A percentile compares a stretch with the other conserved stretches of the same genome.
Conservation (phyloP, 2,888 invertebrate genomes). For the Prenolepis imparis region DNA sequence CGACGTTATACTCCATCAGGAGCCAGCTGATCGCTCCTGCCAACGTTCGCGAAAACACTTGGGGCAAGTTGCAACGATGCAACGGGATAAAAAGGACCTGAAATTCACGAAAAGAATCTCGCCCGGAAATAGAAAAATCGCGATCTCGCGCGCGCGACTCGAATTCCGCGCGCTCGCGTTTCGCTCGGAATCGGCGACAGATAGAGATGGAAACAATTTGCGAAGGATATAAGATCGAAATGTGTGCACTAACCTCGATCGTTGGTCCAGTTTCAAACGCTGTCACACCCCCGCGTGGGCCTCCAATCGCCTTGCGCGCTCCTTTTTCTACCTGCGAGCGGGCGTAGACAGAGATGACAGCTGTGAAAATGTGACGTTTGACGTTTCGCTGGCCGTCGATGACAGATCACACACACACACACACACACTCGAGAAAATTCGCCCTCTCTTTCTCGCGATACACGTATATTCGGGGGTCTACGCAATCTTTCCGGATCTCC, state of each 20-base stretch:
- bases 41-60: background rate
- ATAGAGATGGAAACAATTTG: background rate
- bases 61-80: background rate
- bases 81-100: background rate
- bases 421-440: background rate
- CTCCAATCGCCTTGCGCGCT: slow-evolving; percentile 58
- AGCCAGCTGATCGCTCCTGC: too few species aligned
- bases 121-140: slow-evolving; percentile 24
- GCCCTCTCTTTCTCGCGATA: background rate
- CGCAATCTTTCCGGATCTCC: slow-evolving; percentile 1
- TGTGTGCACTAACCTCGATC: slow-evolving; percentile 81
- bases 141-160: slow-evolving; percentile 27
- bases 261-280: slow-evolving; percentile 84
- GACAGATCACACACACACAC: too few species aligned
- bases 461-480: too few species aligned
- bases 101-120: background rate
- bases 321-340: slow-evolving; percentile 28
- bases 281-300: slow-evolving; percentile 69
- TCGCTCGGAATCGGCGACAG: background rate
- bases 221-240: background rate
- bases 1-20: background rate
- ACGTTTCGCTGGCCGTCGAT: too few species aligned
- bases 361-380: background rate
- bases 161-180: slow-evolving; percentile 28
- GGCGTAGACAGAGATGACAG: slow-evolving; percentile 40